phyloP scores from a whole-genome alignment of 2,888 invertebrate genomes.

The Molorchus minor region DNA sequence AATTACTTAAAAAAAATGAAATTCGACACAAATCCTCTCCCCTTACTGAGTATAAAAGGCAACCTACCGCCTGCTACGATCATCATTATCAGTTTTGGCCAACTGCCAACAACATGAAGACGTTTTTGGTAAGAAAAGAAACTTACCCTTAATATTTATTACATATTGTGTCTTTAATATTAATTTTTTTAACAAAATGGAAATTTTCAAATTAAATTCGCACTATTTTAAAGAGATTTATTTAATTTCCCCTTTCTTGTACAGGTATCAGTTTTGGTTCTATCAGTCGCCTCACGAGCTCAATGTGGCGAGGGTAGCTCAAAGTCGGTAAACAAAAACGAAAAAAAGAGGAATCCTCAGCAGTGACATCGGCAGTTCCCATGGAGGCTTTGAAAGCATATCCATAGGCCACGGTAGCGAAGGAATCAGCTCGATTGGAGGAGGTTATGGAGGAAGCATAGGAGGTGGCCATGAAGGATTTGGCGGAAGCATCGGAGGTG shows the following conservation, averaged over 20 bases:
- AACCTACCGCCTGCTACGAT: not conserved
- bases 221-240: no score
- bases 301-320: not conserved
- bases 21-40: not conserved
- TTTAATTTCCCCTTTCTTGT: not conserved
- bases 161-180: no score
- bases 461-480: constrained; percentile 23
- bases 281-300: not conserved
- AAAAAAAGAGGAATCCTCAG: not conserved
- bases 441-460: constrained; percentile 30
- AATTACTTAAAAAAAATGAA: not conserved
- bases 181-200: no score
- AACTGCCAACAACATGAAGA: constrained; percentile 10
- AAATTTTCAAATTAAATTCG: no score
- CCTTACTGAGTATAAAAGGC: constrained; percentile 5
- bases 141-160: no score
- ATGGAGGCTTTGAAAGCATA: not conserved
- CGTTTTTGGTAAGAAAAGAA: constrained; percentile 10
- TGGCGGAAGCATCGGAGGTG: constrained; percentile 10
- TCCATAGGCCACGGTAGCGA: not conserved
- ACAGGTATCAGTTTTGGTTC: constrained; percentile 4
- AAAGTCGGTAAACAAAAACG: constrained; percentile 1
- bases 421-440: constrained; percentile 19
- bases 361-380: constrained; percentile 8
- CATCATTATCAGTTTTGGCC: constrained; percentile 17